A percentile compares a stretch with the other conserved stretches of the same genome.
Evolutionary conservation across 2,888 invertebrate species (phyloP).

Genomic region (Epistrophe grossulariae): DNA sequence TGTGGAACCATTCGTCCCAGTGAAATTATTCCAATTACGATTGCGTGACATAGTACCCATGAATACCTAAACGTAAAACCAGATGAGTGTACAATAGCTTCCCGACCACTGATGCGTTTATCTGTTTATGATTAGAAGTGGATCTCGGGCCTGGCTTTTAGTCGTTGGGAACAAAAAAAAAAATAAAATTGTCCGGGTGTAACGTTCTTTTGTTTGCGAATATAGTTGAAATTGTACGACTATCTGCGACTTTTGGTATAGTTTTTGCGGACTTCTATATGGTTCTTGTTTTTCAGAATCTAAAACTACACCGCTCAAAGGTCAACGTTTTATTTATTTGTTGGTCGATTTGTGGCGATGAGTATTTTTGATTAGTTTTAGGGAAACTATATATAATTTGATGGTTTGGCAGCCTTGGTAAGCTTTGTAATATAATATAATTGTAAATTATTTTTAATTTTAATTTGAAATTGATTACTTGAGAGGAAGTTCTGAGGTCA

Average conservation of each 20-base stretch:
- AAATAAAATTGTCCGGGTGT: slow-evolving; percentile 65
- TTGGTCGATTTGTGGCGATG: slow-evolving; percentile 56
- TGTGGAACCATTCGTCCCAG: slow-evolving; percentile 37
- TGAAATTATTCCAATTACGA: slow-evolving; percentile 71
- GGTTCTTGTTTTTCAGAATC: slow-evolving; percentile 14
- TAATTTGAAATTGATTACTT: neutral
- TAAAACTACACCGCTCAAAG: slow-evolving; percentile 56
- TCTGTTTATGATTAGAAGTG: slow-evolving; percentile 72
- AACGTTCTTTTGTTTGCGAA: slow-evolving; percentile 66
- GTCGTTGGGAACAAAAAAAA: neutral
- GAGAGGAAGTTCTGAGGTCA: neutral
- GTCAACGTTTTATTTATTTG: slow-evolving; percentile 66
- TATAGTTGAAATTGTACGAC: slow-evolving; percentile 16
- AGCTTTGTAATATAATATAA: too few relatives aligned
- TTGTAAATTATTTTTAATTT: slow-evolving; percentile 9
- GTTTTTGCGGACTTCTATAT: slow-evolving; percentile 19
- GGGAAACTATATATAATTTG: slow-evolving; percentile 47
- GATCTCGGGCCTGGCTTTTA: slow-evolving; percentile 57
- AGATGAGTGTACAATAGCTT: slow-evolving; percentile 64
- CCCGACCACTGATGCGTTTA: slow-evolving; percentile 75
- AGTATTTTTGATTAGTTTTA: slow-evolving; percentile 49
- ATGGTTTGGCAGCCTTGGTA: slow-evolving; percentile 62
- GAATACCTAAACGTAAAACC: slow-evolving; percentile 68
- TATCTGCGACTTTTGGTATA: slow-evolving; percentile 2
- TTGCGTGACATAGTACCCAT: slow-evolving; percentile 73